Conservation (phyloP, 2,113 vertebrate species). For the Scomber scombrus region DNA sequence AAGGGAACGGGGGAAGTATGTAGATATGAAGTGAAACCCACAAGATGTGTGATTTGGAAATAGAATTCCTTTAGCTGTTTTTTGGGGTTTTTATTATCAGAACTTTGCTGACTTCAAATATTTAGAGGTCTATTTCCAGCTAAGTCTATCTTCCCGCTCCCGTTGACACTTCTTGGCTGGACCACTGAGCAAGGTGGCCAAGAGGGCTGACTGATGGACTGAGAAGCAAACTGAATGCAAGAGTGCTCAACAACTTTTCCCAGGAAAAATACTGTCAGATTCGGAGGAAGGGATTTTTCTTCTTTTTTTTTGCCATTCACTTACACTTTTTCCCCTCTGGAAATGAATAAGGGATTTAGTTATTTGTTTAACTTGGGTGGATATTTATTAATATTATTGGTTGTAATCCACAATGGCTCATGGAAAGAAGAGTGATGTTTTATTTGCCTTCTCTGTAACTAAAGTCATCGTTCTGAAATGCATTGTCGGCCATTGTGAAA, state of each 20-base stretch:
- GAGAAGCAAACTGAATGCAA: slow-evolving; percentile 6
- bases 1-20: neutral
- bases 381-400: neutral
- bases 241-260: too few relatives aligned
- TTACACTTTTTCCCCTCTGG: neutral
- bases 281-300: neutral
- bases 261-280: neutral
- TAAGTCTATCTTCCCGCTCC: slow-evolving; percentile 5
- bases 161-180: slow-evolving; percentile 11
- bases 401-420: neutral
- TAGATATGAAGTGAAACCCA: neutral
- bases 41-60: slow-evolving; percentile 11
- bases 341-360: neutral
- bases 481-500: neutral
- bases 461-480: neutral
- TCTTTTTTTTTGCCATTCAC: neutral
- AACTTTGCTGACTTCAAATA: slow-evolving; percentile 11
- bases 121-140: slow-evolving; percentile 26
- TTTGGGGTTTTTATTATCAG: neutral
- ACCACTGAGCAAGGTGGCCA: neutral
- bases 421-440: neutral
- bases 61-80: neutral
- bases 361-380: too few relatives aligned
- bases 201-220: neutral
- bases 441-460: neutral